Base-by-base conservation (phyloP, 2,797 vertebrate genomes). In the Spinibarbus caldwelli region DNA sequence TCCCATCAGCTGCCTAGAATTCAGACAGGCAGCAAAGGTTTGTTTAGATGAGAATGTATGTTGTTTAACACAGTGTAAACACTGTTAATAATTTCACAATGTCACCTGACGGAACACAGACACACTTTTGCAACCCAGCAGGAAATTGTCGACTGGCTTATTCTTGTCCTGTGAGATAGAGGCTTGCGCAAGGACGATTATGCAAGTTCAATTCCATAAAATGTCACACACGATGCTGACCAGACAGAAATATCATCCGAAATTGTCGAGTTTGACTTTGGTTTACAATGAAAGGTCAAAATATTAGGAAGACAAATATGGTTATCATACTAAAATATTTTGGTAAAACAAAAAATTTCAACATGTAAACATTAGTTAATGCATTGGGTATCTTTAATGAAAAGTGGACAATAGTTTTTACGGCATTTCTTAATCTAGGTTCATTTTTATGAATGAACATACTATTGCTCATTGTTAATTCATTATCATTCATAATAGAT, bases 31-130 rank as follows among this genome's bases (percentile, higher is more conserved):
- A 79, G 23, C 82, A 80, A 34, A 90, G 80, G 75, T 87, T 84
- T 88, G 90, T 87, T 90, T 85, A 86, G 87, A 91, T 81, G 77
- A 70, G 62, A 57, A 57, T 78, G 84, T 36, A 85, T 78, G 41
- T 73, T 89, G 88, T 87, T 81, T 90, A 86, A 83, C 85, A 59
- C 84, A 88, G 80, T 82, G 86, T 90, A 88, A 92, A 92, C 90
- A 89, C 71, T 19, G 76, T 86, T 87, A 91, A 91, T 92, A 70
- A 91, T 93, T 93, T 80, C 86, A 87, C 88, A 87, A 86, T 49
- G 45, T 88, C n/a, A 67, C 81, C 86, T 82, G 76, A 88, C 76
- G 82, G 85, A 47, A 70, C 82, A 89, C 43, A 54, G 70, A 80
- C 84, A 19, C 87, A 88, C 87, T 87, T 89, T 88, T 52, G 76